These are phyloP conservation scores for Labeo catla DNA, from an alignment of 2,113 vertebrate species.

Conservation along the genomic window DNA sequence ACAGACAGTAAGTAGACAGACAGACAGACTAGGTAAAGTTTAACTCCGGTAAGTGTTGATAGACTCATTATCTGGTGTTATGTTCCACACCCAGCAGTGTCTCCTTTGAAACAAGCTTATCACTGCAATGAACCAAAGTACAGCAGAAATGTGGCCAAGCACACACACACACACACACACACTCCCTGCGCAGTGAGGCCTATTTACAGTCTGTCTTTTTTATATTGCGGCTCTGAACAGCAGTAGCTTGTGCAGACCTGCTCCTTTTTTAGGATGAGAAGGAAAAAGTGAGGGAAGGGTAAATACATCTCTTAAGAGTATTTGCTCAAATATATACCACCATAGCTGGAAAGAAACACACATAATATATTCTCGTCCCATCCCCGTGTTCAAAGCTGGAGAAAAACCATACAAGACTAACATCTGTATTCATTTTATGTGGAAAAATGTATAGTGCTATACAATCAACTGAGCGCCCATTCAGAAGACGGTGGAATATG, in stretches of 20 bases:
- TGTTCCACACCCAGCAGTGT: slow-evolving; percentile 32
- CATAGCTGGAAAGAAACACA: slow-evolving; percentile 72
- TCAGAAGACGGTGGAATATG: slow-evolving; percentile 48
- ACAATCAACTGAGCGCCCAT: slow-evolving; percentile 66
- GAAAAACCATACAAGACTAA: slow-evolving; percentile 59
- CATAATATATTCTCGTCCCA: slow-evolving; percentile 62
- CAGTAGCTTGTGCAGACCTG: slow-evolving; percentile 63
- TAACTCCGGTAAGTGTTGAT: slow-evolving; percentile 37
- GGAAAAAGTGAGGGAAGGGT: slow-evolving; percentile 27
- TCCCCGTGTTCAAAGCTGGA: slow-evolving; percentile 60
- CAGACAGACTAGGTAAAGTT: slow-evolving; percentile 18
- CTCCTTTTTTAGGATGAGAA: slow-evolving; percentile 59
- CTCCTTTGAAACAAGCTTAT: slow-evolving; percentile 41
- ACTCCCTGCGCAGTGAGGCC: slow-evolving; percentile 53
- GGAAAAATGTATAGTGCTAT: slow-evolving; percentile 37
- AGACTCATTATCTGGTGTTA: slow-evolving; percentile 36
- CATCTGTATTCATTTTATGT: slow-evolving; percentile 65
- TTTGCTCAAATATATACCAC: slow-evolving; percentile 66
- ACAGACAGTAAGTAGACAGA: slow-evolving; percentile 3
- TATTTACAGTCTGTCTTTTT: slow-evolving; percentile 65
- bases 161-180: slow-evolving; percentile 13
- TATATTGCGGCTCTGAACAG: slow-evolving; percentile 64
- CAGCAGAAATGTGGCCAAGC: slow-evolving; percentile 43
- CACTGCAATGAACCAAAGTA: slow-evolving; percentile 50
- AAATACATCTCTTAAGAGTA: slow-evolving; percentile 61